Evolutionary conservation across 2,888 invertebrate genomes (phyloP), one percentile per base, ranked within the genome.

Genomic region (Pseudeuparius sepicola): DNA sequence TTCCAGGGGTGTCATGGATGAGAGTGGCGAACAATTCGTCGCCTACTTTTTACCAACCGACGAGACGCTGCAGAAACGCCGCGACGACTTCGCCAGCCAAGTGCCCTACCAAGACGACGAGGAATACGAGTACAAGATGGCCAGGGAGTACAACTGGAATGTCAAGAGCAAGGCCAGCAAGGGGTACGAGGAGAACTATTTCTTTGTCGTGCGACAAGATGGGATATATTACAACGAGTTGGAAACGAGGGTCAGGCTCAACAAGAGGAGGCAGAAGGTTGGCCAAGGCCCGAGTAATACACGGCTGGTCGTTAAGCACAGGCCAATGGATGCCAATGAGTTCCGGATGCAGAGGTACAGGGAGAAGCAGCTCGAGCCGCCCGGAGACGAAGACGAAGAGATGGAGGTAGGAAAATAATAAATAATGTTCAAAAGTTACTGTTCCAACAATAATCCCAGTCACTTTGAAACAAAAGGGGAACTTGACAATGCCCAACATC

Each of bases 111-210:
- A 80, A 55, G 92, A 92, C 26, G 90, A 83, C 1, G 85, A 88
- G 46, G 86, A 87, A 34, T 98, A 98, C 54, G 94, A 97, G 51
- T 98, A 97, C 56, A 84, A 87, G 61, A 87, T 98, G 79, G 90
- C 94, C 0, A 73, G 98, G 42, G 97, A 98, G 58, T 99, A 98
- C 61, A 96, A 94, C 59, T 99, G 97, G 97, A 96, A 94, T 56
- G 96, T 97, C 12, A 96, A 97, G 63, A 96, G 92, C 61, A 96
- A 96, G 47, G 61, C 62, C 2, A 61, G 60, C 43, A 61, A 61
- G 45, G 62, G 92, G 24, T 94, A 93, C 52, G 94, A 94, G 60
- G 96, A 96, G 63, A 96, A 92, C 59, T 96, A 94, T 58, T 96
- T 93, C 67, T 79, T 96, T 63, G 88, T 93, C 38, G 78, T 90